Evolutionary conservation across 2,888 invertebrate genomes (phyloP).

Genomic region (Amphipoea lucens): DNA sequence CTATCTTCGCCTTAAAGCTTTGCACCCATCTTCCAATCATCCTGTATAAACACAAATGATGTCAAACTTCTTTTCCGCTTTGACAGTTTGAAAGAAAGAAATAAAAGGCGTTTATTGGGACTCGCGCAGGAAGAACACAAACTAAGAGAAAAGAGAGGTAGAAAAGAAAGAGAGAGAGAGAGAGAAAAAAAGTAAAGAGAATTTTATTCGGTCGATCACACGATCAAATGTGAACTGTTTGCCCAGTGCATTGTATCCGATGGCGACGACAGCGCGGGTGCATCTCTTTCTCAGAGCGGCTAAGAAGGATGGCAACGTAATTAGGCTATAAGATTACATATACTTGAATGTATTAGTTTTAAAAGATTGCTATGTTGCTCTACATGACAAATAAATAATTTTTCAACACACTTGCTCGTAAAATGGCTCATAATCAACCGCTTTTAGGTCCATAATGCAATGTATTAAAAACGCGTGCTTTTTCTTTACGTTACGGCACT

Average conservation of each 20-base stretch:
- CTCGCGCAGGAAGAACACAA: not conserved
- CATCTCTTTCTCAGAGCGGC: not conserved
- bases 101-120: not conserved
- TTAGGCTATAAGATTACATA: not conserved
- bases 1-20: no score
- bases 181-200: not conserved
- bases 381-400: no score
- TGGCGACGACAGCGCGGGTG: not conserved
- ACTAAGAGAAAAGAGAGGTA: not conserved
- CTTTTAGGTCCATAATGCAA: no score
- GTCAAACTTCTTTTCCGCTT: conserved; percentile 9
- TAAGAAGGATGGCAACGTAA: not conserved
- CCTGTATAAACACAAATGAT: not conserved
- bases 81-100: not conserved
- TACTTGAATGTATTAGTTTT: no score
- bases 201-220: not conserved
- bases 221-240: not conserved
- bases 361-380: no score
- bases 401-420: no score
- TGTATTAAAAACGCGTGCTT: no score
- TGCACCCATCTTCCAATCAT: no score
- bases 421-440: no score
- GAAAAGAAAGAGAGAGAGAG: not conserved
- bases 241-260: not conserved
- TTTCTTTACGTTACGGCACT: no score